phyloP scores from a whole-genome alignment of 1,140 invertebrate genomes.

The Vanessa atalanta region DNA sequence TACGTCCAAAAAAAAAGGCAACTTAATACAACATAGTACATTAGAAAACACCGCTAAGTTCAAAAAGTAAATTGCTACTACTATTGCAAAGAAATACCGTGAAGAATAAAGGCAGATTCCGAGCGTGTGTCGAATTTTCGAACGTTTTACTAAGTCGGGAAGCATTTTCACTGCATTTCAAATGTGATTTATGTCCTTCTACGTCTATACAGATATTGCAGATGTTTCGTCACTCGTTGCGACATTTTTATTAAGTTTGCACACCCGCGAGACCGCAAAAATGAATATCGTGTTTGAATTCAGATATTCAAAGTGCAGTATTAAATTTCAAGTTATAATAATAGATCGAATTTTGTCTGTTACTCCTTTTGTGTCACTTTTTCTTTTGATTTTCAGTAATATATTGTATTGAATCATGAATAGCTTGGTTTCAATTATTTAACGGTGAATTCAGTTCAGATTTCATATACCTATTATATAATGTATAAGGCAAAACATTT shows the following conservation, averaged over 20 bases:
- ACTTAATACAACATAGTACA: slow-evolving; percentile 8
- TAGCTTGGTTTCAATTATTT: too few species aligned
- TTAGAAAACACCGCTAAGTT: slow-evolving; percentile 25
- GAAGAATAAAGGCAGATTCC: slow-evolving; percentile 47
- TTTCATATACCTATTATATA: too few species aligned
- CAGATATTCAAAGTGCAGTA: slow-evolving; percentile 39
- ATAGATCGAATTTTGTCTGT: slow-evolving; percentile 23
- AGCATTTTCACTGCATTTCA: slow-evolving; percentile 59
- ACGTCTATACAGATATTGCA: slow-evolving; percentile 64
- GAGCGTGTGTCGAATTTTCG: slow-evolving; percentile 64
- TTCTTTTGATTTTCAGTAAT: too few species aligned
- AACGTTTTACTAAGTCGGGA: slow-evolving; percentile 45
- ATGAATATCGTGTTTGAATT: slow-evolving; percentile 47
- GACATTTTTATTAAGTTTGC: slow-evolving; percentile 66
- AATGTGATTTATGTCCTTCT: slow-evolving; percentile 64
- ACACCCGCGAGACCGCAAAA: slow-evolving; percentile 37
- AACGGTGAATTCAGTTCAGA: too few species aligned
- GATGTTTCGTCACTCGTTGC: slow-evolving; percentile 61
- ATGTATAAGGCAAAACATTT: too few species aligned
- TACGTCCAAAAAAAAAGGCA: background rate
- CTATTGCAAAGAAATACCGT: slow-evolving; percentile 18
- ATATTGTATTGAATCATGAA: too few species aligned
- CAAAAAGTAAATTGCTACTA: slow-evolving; percentile 39
- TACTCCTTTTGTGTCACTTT: background rate
- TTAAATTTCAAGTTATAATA: slow-evolving; percentile 42